Conservation (phyloP, 1,140 invertebrate species). For the Euwallacea similis region DNA sequence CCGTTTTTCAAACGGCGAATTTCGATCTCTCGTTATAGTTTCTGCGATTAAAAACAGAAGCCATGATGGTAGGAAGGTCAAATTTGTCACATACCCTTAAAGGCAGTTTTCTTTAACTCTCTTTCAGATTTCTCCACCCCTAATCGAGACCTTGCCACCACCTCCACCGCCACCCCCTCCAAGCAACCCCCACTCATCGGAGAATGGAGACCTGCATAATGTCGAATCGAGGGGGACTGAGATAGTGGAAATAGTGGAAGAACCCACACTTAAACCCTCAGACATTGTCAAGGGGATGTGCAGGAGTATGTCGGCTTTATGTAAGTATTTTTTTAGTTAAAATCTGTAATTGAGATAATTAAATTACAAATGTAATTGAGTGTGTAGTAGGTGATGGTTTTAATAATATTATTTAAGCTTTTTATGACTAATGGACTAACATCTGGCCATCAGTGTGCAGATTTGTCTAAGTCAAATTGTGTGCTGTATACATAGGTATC, state of each 20-base stretch:
- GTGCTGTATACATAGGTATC: too few species aligned
- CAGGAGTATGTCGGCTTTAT: slow-evolving; percentile 49
- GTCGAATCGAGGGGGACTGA: slow-evolving; percentile 46
- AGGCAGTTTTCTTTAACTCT: slow-evolving; percentile 1
- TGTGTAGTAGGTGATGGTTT: too few species aligned
- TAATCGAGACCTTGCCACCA: slow-evolving; percentile 51
- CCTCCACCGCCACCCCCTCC: slow-evolving; percentile 63
- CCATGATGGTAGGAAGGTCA: too few species aligned
- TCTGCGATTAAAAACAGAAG: too few species aligned
- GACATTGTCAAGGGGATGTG: slow-evolving; percentile 59
- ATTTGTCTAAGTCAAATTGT: too few species aligned
- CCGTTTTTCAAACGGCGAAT: too few species aligned
- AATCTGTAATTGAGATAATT: not conserved
- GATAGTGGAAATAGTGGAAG: slow-evolving; percentile 60
- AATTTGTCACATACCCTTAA: not conserved
- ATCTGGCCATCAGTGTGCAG: too few species aligned
- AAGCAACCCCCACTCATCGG: slow-evolving; percentile 8
- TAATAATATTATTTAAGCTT: too few species aligned
- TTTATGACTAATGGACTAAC: too few species aligned
- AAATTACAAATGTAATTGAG: too few species aligned
- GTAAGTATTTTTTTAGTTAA: slow-evolving; percentile 43
- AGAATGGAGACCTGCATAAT: slow-evolving; percentile 32
- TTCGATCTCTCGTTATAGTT: too few species aligned
- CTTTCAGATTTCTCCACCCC: slow-evolving; percentile 40
- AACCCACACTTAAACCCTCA: slow-evolving; percentile 63